Base-by-base conservation (phyloP, 2,888 invertebrate genomes). In the Hirtodrosophila confusa region DNA sequence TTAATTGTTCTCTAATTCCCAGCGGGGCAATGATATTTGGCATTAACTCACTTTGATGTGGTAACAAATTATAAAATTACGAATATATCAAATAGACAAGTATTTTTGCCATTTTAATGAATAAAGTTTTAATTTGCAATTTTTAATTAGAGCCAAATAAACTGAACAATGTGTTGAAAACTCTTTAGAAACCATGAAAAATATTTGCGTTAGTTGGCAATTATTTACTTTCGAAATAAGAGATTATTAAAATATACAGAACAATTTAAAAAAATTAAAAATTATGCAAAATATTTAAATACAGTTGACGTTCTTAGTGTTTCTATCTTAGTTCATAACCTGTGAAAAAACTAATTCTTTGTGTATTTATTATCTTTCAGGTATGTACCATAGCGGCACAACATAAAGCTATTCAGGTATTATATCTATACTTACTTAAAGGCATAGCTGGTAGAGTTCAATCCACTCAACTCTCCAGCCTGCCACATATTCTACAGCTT, bases 361-460 rank as follows among this genome's bases (percentile, higher is more conserved):
- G 3, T 27, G 4, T 27, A 1, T 54, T 10, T 62, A 10, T 62
- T 35, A 24, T 10, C 8, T 79, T 80, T 10, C 80, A 80, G 80
- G 80, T 80, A 84, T 51, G 78, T 80, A 51, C n/a, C 39, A 57
- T 43, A 31, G 23, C 39, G 27, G 43, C 50, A 37, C 35, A 41
- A 23, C 12, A 23, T 9, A 65, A 31, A 23, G 33, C 11, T 10
- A 57, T 41, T 31, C 48, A 61, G 58, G 55, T 69, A 67, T 65
- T 49, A 47, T 27, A 43, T 8, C 17, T 17, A 1, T 27, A 36
- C 9, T 48, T 12, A 12, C 12, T 8, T 23, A 8, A 35, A 17
- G 1, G 17, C 17, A 17, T 17, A 17, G 17, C 17, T 17, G 17
- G 17, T 17, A 17, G 17, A 17, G 17, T 2, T 1, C 1, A 24